Base-by-base conservation (phyloP, 2,113 vertebrate species). In the Pionites leucogaster region DNA sequence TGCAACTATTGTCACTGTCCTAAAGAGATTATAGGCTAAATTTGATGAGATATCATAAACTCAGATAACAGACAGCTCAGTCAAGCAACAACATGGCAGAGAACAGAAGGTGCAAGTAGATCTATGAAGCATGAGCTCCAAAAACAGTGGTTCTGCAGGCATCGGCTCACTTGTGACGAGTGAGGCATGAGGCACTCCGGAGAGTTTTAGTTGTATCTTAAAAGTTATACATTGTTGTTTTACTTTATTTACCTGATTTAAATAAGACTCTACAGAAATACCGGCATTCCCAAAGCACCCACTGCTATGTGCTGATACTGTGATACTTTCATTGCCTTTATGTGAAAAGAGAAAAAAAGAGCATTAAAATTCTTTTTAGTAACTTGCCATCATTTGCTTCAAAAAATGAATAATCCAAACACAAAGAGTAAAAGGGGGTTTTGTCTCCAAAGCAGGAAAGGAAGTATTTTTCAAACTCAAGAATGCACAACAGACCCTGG, bases 401-500 rank as follows among this genome's bases (percentile, higher is more conserved):
- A 74, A 94, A 95, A 97, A 86, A 87, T 46, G 65, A 96, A 91
- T 82, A 85, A 95, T 84, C 86, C 90, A 94, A 95, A 53, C 87
- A 97, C n/a, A 91, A 88, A 50, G 31, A 95, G 55, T 89, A 94
- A 91, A 93, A 92, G 53, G 28, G 53, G 16, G 1, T 59, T 94
- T 96, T 94, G 91, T 96, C 85, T 96, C 77, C 53, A 91, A 76
- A 93, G 92, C 74, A 93, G 88, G 81, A 96, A 92, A 46, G 81
- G 81, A 96, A 95, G 70, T 91, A 94, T 92, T 96, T 96, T 95
- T 95, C 88, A 93, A 87, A 93, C 74, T 41, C 62, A 94, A 94
- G 83, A 79, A 96, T 89, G 93, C 92, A 85, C 92, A 94, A 82
- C 74, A 93, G 86, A 65, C 83, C 70, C 92, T 94, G 91, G 92